Evolutionary conservation across 2,888 invertebrate genomes (phyloP).

Genomic region (Smittia aterrima): DNA sequence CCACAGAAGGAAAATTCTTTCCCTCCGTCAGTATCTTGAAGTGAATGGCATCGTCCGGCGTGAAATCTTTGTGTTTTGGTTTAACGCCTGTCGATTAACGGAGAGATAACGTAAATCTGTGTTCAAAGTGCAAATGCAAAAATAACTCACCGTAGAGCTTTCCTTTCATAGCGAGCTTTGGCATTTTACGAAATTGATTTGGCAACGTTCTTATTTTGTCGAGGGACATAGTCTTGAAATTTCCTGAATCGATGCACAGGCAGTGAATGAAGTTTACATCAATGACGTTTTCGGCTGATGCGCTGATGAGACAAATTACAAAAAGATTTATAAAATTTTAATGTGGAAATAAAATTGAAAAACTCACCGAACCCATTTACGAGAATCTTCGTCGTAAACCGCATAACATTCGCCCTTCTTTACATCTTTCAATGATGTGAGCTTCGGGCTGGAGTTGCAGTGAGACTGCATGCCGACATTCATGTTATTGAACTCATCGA

Average conservation of each 20-base stretch:
- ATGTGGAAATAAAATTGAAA: slow-evolving; percentile 41
- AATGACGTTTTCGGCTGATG: slow-evolving; percentile 58
- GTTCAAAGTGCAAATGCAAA: neutral
- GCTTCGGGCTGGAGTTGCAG: slow-evolving; percentile 59
- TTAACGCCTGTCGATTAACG: slow-evolving; percentile 53
- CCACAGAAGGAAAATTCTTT: slow-evolving; percentile 67
- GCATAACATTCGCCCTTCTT: slow-evolving; percentile 66
- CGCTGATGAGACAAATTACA: slow-evolving; percentile 51
- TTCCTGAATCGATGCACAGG: slow-evolving; percentile 65
- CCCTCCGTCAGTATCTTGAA: slow-evolving; percentile 71
- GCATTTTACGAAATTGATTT: slow-evolving; percentile 59
- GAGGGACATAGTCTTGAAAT: slow-evolving; percentile 59
- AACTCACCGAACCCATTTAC: slow-evolving; percentile 70
- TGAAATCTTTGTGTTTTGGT: slow-evolving; percentile 65
- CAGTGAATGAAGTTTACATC: slow-evolving; percentile 59
- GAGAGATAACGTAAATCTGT: slow-evolving; percentile 5
- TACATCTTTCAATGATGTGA: slow-evolving; percentile 56
- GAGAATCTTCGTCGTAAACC: slow-evolving; percentile 61
- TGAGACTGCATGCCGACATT: slow-evolving; percentile 54
- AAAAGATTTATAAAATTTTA: neutral
- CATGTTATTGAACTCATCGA: neutral
- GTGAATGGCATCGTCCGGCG: slow-evolving; percentile 68
- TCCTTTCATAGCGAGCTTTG: slow-evolving; percentile 66
- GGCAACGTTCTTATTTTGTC: slow-evolving; percentile 59
- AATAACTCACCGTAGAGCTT: slow-evolving; percentile 58